phyloP scores from a whole-genome alignment of 2,888 invertebrate species.

The Agonopterix heracliana region DNA sequence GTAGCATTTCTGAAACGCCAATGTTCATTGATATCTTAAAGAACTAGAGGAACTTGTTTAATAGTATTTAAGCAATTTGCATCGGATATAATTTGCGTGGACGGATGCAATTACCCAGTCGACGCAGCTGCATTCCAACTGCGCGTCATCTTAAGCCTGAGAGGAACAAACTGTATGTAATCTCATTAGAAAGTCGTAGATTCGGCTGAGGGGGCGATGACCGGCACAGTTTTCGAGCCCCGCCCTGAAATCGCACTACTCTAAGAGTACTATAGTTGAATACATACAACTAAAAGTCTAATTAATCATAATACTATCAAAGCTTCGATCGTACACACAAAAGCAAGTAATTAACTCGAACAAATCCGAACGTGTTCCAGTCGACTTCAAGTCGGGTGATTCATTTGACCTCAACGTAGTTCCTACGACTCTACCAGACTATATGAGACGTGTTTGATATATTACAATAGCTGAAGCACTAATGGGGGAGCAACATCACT shows the following conservation, averaged over 20 bases:
- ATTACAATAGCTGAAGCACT: too few relatives aligned
- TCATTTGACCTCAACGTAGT: too few relatives aligned
- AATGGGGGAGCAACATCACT: too few relatives aligned
- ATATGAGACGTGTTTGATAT: too few relatives aligned
- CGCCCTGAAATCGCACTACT: conserved; percentile 51
- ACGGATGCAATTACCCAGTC: conserved; percentile 35
- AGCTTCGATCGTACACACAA: too few relatives aligned
- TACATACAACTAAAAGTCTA: background rate
- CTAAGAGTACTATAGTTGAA: background rate
- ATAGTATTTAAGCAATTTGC: conserved; percentile 28
- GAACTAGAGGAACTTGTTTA: conserved; percentile 10
- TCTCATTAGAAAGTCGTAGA: conserved; percentile 68
- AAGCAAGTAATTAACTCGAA: too few relatives aligned
- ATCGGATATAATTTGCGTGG: conserved; percentile 37
- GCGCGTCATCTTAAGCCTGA: conserved; percentile 40
- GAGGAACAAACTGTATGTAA: conserved; percentile 51
- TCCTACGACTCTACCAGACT: too few relatives aligned
- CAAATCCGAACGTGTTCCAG: too few relatives aligned
- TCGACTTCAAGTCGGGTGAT: too few relatives aligned
- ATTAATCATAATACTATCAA: background rate
- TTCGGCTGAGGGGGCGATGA: conserved; percentile 55
- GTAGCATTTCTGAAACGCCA: background rate
- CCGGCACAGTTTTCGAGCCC: conserved; percentile 49
- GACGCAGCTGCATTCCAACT: conserved; percentile 33
- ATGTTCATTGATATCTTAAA: conserved; percentile 9